phyloP scores from a whole-genome alignment of 2,888 invertebrate species.

The Lucinisca nassula region DNA sequence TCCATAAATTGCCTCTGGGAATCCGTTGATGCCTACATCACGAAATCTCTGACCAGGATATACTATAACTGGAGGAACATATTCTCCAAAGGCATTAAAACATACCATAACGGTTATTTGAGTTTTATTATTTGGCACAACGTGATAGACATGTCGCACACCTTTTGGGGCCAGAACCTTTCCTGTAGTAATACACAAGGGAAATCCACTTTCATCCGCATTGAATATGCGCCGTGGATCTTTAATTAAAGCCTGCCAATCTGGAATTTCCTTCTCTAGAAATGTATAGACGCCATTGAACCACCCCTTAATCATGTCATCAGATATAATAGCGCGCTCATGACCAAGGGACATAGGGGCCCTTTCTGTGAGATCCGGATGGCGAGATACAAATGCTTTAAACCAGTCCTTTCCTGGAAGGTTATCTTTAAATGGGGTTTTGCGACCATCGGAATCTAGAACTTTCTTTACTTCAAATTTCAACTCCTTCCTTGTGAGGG shows the following conservation, averaged over 20 bases:
- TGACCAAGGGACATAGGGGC: slow-evolving; percentile 33
- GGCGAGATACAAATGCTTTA: too few species aligned
- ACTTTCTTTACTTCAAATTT: too few species aligned
- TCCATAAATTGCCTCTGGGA: slow-evolving; percentile 41
- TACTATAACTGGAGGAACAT: slow-evolving; percentile 39
- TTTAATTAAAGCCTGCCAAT: slow-evolving; percentile 4
- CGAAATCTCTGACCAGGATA: slow-evolving; percentile 56
- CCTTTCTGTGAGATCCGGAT: slow-evolving; percentile 13
- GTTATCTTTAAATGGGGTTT: too few species aligned
- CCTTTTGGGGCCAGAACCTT: slow-evolving; percentile 35
- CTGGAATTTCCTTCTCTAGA: slow-evolving; percentile 35
- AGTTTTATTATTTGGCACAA: slow-evolving; percentile 35
- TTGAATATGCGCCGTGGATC: slow-evolving; percentile 30
- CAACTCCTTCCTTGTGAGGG: too few species aligned
- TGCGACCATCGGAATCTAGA: too few species aligned
- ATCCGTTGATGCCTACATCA: slow-evolving; percentile 25
- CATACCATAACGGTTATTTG: slow-evolving; percentile 63
- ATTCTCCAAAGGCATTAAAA: slow-evolving; percentile 56
- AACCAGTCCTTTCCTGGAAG: too few species aligned
- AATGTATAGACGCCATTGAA: background rate
- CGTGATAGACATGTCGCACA: slow-evolving; percentile 23
- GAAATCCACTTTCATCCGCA: slow-evolving; percentile 42
- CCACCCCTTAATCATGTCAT: slow-evolving; percentile 47
- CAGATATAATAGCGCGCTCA: slow-evolving; percentile 27
- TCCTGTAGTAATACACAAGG: slow-evolving; percentile 8